Conservation (phyloP, 1,140 invertebrate species). For the Ips typographus region DNA sequence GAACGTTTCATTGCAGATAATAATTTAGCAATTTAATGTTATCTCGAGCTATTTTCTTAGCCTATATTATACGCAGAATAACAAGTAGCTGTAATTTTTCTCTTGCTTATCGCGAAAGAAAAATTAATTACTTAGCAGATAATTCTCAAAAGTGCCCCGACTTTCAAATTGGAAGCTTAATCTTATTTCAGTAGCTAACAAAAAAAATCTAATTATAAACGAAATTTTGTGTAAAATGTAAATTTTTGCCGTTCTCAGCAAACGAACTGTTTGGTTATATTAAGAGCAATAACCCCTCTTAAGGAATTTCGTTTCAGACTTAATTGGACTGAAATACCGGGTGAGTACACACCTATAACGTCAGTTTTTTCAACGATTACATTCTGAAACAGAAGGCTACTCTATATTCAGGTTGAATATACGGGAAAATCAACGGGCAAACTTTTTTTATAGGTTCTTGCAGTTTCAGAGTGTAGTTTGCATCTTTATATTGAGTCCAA, state of each 20-base stretch:
- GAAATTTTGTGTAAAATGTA: background rate
- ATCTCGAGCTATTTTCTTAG: background rate
- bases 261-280: background rate
- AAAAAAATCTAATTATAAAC: no score
- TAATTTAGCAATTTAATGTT: slow-evolving; percentile 3
- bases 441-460: background rate
- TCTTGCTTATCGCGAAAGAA: background rate
- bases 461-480: background rate
- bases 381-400: no score
- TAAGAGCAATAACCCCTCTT: no score
- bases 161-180: background rate
- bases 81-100: background rate
- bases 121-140: background rate
- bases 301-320: background rate
- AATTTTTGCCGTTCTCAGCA: background rate
- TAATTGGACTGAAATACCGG: background rate
- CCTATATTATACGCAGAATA: background rate
- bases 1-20: background rate
- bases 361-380: no score
- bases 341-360: background rate
- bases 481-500: background rate
- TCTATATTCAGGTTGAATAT: no score
- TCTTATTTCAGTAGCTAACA: no score
- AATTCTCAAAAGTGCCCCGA: background rate
- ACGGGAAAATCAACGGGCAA: background rate